Evolutionary conservation across 37 sponge, comb jelly and placozoan species (phyloP).

Genomic region (Beroe forskalii): DNA sequence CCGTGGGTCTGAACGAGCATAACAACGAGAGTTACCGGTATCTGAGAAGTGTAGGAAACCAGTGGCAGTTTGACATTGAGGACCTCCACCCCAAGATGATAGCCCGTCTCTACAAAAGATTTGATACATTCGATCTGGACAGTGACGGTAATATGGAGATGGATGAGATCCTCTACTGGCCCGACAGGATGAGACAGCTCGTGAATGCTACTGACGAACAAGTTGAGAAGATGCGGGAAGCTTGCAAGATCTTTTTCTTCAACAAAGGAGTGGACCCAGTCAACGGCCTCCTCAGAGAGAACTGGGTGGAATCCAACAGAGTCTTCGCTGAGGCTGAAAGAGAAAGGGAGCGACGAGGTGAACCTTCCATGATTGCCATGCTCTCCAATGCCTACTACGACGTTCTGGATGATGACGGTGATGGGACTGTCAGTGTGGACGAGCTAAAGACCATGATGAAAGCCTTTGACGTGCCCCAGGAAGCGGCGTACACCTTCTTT

Average conservation of each 20-base stretch:
- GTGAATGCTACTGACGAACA: conserved; percentile 59
- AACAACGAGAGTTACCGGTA: conserved; percentile 55
- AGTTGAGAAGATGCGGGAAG: conserved; percentile 33
- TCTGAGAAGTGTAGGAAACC: conserved; percentile 52
- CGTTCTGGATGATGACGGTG: conserved; percentile 51
- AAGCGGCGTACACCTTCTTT: conserved; percentile 50
- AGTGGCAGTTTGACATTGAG: conserved; percentile 18
- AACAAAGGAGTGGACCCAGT: conserved; percentile 35
- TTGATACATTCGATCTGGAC: conserved; percentile 53
- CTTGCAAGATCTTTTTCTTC: conserved; percentile 22
- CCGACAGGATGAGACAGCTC: conserved; percentile 61
- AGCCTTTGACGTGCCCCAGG: conserved; percentile 51
- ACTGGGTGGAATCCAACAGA: conserved; percentile 47
- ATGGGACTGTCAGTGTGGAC: conserved; percentile 42
- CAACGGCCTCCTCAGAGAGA: not conserved
- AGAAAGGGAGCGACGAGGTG: conserved; percentile 57
- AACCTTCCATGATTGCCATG: not conserved
- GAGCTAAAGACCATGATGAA: conserved; percentile 55
- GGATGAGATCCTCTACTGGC: conserved; percentile 56
- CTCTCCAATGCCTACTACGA: conserved; percentile 59
- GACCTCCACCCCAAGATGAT: conserved; percentile 60
- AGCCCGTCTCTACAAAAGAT: conserved; percentile 37
- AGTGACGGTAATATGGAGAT: conserved; percentile 42
- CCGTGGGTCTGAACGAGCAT: conserved; percentile 19
- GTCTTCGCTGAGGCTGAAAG: conserved; percentile 46